Conservation (phyloP, 1,140 invertebrate genomes). For the Aleiodes sp. region DNA sequence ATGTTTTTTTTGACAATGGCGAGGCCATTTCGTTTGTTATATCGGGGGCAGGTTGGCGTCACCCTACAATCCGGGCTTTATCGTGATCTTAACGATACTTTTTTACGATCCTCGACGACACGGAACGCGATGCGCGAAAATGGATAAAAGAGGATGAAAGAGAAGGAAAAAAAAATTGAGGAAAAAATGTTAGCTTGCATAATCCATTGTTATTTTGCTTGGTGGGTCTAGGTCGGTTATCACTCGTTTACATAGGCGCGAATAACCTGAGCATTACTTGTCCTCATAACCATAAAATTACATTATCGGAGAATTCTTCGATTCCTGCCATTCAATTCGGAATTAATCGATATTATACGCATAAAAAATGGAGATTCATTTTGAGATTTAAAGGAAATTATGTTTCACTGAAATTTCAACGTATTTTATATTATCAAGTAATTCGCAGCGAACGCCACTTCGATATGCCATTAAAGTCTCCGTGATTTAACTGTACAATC, state of each 20-base stretch:
- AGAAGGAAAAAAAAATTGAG: neutral
- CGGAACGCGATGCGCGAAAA: conserved; percentile 13
- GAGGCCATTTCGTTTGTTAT: neutral
- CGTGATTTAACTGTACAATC: too few species aligned
- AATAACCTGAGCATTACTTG: neutral
- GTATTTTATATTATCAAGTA: too few species aligned
- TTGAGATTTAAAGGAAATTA: too few species aligned
- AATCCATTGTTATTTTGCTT: conserved; percentile 27
- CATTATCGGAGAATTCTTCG: neutral
- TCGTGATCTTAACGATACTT: conserved; percentile 29
- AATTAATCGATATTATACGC: too few species aligned
- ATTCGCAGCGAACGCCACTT: too few species aligned
- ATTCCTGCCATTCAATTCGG: neutral
- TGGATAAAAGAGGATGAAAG: conserved; percentile 1
- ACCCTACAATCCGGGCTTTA: conserved; percentile 14
- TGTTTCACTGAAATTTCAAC: too few species aligned
- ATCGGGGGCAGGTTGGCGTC: conserved; percentile 1
- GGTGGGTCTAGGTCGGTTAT: conserved; percentile 31
- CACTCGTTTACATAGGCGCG: conserved; percentile 18
- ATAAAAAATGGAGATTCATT: too few species aligned
- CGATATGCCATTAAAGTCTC: too few species aligned
- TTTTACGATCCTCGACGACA: conserved; percentile 27
- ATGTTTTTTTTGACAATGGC: conserved; percentile 14
- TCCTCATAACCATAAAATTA: conserved; percentile 1
- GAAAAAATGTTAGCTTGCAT: conserved; percentile 17